phyloP scores from a whole-genome alignment of 2,888 invertebrate species.

The Temnothorax ravouxi region DNA sequence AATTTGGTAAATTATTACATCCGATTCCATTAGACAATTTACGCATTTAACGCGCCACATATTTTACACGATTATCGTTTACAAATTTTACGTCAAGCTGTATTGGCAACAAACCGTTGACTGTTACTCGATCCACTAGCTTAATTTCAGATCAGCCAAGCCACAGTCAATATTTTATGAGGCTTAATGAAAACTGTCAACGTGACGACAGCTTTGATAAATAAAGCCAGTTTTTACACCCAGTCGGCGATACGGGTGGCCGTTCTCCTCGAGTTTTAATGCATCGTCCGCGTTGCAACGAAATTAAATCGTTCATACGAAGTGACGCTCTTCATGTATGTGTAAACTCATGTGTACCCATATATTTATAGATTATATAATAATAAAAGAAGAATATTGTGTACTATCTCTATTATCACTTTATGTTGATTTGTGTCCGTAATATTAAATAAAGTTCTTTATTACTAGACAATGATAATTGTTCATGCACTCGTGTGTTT shows the following conservation, averaged over 20 bases:
- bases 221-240: conserved; percentile 49
- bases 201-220: conserved; percentile 34
- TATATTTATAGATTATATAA: conserved; percentile 6
- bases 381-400: conserved; percentile 13
- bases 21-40: conserved; percentile 40
- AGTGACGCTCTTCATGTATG: background rate
- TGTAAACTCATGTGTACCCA: background rate
- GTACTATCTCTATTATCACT: background rate
- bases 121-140: conserved; percentile 23
- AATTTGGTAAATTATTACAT: conserved; percentile 48
- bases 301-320: conserved; percentile 54
- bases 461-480: conserved; percentile 17
- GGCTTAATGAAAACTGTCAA: conserved; percentile 49
- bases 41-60: conserved; percentile 35
- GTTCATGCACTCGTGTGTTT: background rate
- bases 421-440: conserved; percentile 12
- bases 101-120: background rate
- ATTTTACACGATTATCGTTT: conserved; percentile 40
- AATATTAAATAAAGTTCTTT: conserved; percentile 10
- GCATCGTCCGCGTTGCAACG: conserved; percentile 48
- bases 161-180: conserved; percentile 46
- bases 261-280: conserved; percentile 45
- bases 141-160: conserved; percentile 46
- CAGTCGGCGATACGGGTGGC: background rate
- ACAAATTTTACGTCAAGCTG: conserved; percentile 31